Conservation (phyloP, 2,797 vertebrate genomes). For the Argyrosomus regius region DNA sequence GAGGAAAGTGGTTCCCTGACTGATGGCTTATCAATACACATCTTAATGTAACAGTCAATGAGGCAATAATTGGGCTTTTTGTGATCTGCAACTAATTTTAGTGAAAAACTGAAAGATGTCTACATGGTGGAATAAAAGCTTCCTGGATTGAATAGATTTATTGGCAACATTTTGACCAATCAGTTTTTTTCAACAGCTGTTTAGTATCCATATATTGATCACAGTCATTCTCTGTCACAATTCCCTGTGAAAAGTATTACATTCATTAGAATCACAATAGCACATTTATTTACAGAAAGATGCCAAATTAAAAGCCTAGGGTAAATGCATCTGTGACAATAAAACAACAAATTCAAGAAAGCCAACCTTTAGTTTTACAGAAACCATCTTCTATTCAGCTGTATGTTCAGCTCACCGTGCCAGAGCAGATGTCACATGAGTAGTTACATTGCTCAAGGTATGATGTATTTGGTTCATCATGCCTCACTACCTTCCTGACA, state of each 20-base stretch:
- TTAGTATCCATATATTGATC: not conserved
- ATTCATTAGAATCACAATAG: not conserved
- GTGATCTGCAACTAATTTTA: not conserved
- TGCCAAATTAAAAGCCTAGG: not conserved
- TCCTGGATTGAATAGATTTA: conserved; percentile 23
- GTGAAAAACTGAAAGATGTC: not conserved
- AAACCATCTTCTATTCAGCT: conserved; percentile 45
- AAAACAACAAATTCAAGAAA: conserved; percentile 9
- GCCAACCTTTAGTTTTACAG: conserved; percentile 2
- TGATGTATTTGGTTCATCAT: conserved; percentile 72
- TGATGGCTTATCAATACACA: conserved; percentile 42
- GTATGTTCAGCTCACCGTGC: conserved; percentile 47
- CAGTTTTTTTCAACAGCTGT: not conserved
- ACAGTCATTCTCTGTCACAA: not conserved
- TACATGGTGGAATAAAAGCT: conserved; percentile 12
- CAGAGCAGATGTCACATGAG: conserved; percentile 74
- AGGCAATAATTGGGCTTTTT: conserved; percentile 7
- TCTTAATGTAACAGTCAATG: conserved; percentile 12
- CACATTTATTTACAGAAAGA: not conserved
- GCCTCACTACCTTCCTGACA: conserved; percentile 69
- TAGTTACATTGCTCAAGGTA: conserved; percentile 72
- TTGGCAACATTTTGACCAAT: conserved; percentile 1
- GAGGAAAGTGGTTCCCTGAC: conserved; percentile 9
- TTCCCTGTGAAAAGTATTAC: not conserved
- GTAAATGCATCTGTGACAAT: not conserved